phyloP scores from a whole-genome alignment of 2,888 invertebrate genomes.

The Drosophila niveifrons region DNA sequence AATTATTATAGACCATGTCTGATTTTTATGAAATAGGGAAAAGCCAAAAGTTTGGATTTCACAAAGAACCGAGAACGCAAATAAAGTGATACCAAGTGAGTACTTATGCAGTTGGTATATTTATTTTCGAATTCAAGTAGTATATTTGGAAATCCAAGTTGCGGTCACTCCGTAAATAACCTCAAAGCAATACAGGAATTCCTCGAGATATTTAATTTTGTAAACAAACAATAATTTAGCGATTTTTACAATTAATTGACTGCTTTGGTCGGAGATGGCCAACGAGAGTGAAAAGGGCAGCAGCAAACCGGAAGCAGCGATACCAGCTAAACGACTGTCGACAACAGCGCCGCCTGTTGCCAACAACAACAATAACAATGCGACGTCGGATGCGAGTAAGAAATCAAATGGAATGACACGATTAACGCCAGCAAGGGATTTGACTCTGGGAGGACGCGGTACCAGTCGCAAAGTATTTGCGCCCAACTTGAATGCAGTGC shows the following conservation, averaged over 20 bases:
- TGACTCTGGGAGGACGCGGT: conserved; percentile 86
- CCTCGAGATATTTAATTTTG: conserved; percentile 14
- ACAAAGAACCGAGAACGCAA: too few relatives aligned
- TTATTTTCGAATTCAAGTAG: neutral
- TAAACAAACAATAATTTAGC: conserved; percentile 19
- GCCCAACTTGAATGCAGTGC: conserved; percentile 88
- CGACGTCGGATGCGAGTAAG: conserved; percentile 21
- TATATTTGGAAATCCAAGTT: neutral
- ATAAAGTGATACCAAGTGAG: too few relatives aligned
- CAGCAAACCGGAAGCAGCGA: conserved; percentile 15
- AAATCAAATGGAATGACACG: conserved; percentile 62
- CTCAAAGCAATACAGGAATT: conserved; percentile 34
- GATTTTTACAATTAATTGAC: neutral
- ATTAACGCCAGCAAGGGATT: conserved; percentile 87
- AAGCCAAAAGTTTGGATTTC: neutral
- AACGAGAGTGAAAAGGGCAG: conserved; percentile 23
- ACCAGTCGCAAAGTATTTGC: conserved; percentile 87
- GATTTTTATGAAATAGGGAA: too few relatives aligned
- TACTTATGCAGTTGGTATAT: neutral
- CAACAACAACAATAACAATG: conserved; percentile 31
- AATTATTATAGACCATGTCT: too few relatives aligned
- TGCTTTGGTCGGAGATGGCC: conserved; percentile 36
- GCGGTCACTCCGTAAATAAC: conserved; percentile 37
- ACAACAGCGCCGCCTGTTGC: conserved; percentile 38
- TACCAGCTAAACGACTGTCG: conserved; percentile 65